Conservation (phyloP, 2,797 vertebrate genomes). For the Gastrophryne carolinensis region DNA sequence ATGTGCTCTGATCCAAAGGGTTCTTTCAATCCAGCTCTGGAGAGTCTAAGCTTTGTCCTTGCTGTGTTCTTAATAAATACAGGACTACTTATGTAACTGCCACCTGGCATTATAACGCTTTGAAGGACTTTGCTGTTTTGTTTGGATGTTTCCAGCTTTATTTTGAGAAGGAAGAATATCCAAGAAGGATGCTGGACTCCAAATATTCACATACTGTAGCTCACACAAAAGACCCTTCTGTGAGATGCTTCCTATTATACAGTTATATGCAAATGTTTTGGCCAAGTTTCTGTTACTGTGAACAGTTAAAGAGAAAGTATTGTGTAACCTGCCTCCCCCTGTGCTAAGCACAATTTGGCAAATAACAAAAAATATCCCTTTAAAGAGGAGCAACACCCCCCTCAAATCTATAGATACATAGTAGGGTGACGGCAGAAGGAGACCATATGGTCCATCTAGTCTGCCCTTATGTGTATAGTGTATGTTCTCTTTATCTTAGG, state of each 20-base stretch:
- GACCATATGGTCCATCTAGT: too few species aligned
- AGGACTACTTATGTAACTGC: neutral
- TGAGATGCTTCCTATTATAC: neutral
- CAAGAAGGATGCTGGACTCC: neutral
- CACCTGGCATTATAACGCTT: neutral
- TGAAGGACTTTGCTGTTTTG: slow-evolving; percentile 23
- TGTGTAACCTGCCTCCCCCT: too few species aligned
- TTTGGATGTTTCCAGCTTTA: slow-evolving; percentile 33
- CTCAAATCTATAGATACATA: too few species aligned
- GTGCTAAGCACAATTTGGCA: too few species aligned
- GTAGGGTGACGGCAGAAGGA: too few species aligned
- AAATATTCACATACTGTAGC: neutral
- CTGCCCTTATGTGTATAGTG: too few species aligned
- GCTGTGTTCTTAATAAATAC: slow-evolving; percentile 38
- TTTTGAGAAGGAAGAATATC: slow-evolving; percentile 13
- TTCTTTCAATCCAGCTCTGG: neutral
- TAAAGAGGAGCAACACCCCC: too few species aligned
- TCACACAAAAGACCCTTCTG: slow-evolving; percentile 3
- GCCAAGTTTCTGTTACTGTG: too few species aligned
- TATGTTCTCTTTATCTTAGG: too few species aligned
- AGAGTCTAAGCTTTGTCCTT: slow-evolving; percentile 10
- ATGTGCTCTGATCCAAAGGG: slow-evolving; percentile 12
- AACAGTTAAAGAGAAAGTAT: too few species aligned
- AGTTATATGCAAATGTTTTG: too few species aligned
- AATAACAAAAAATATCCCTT: too few species aligned